phyloP scores from a whole-genome alignment of 1,140 invertebrate species.

The Dendroctonus ponderosae region DNA sequence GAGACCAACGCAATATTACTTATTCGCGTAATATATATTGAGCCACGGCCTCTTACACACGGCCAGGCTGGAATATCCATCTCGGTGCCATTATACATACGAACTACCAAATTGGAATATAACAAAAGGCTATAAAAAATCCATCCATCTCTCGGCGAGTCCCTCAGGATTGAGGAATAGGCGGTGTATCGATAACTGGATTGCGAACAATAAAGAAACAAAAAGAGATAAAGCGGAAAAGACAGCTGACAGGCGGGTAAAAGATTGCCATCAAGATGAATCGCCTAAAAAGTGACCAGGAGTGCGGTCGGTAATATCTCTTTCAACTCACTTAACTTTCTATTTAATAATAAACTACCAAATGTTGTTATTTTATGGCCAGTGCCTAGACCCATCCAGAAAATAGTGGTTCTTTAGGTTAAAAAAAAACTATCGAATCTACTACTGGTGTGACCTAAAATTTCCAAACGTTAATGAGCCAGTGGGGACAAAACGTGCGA shows the following conservation, averaged over 20 bases:
- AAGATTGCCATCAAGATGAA: constrained; percentile 45
- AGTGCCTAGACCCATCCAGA: no score
- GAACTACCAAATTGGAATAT: constrained; percentile 34
- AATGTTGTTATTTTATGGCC: no score
- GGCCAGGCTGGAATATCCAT: not conserved
- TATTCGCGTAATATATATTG: no score
- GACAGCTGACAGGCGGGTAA: constrained; percentile 48
- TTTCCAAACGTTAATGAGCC: no score
- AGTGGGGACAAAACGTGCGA: no score
- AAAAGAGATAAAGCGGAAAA: constrained; percentile 46
- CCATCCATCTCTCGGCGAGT: constrained; percentile 47
- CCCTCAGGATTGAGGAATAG: constrained; percentile 39
- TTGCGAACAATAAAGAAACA: constrained; percentile 48
- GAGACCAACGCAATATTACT: no score
- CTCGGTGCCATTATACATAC: constrained; percentile 3
- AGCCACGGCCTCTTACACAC: no score
- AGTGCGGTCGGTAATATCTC: constrained; percentile 12
- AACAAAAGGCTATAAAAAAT: constrained; percentile 46
- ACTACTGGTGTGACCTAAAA: no score
- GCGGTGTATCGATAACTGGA: constrained; percentile 49
- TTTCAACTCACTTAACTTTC: not conserved
- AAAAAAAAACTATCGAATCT: no score
- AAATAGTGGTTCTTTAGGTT: no score
- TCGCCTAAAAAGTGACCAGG: constrained; percentile 36
- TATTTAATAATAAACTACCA: no score